Conservation (phyloP, 2,113 vertebrate species). For the Phrynocephalus versicolor region DNA sequence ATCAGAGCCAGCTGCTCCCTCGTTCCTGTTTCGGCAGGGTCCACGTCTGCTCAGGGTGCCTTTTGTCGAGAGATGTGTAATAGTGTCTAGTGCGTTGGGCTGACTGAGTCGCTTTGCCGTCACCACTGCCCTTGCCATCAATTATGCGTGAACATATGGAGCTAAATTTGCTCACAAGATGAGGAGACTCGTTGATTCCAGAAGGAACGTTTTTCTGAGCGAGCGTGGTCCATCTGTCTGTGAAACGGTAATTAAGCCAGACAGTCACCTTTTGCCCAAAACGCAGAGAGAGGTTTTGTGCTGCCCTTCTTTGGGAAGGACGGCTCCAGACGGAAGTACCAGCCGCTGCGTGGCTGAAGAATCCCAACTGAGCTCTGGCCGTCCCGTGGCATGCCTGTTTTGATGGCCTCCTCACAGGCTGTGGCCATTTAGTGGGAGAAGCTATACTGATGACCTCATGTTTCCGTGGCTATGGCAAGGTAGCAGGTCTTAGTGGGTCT, state of each 20-base stretch:
- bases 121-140: neutral
- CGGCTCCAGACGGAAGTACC: neutral
- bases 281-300: neutral
- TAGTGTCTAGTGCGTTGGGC: neutral
- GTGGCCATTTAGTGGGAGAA: rapidly evolving
- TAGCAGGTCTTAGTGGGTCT: too few relatives aligned
- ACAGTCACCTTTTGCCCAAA: constrained; percentile 21
- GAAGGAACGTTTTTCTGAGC: constrained; percentile 40
- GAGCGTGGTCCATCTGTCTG: constrained; percentile 36
- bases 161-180: neutral
- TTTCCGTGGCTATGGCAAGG: neutral
- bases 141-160: neutral
- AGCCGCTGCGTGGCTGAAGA: neutral
- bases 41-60: neutral
- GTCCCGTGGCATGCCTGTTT: neutral
- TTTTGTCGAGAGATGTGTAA: neutral
- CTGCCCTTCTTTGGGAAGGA: constrained; percentile 28
- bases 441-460: neutral
- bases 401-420: constrained; percentile 10
- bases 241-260: neutral
- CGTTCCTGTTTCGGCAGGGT: neutral
- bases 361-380: neutral
- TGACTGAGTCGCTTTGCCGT: neutral
- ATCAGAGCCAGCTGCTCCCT: neutral
- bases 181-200: neutral